Conservation (phyloP, 64 coral and sea anemone genomes). For the Hydrozoanthus tunicans region DNA sequence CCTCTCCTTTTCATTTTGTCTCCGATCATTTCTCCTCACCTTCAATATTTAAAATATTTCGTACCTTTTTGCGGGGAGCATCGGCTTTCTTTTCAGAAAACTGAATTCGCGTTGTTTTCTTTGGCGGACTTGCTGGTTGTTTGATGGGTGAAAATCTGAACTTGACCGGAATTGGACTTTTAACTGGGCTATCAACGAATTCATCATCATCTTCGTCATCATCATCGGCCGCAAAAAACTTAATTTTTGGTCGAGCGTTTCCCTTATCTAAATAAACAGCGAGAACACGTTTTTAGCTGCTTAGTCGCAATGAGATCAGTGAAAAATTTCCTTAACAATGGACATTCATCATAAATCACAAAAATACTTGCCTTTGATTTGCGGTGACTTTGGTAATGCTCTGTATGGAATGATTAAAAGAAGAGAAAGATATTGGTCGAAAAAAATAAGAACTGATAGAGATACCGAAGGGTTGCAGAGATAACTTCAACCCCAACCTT, state of each 20-base stretch:
- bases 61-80: conserved; percentile 31
- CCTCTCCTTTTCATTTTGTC: background rate
- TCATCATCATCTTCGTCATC: conserved; percentile 63
- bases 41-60: background rate
- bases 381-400: background rate
- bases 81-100: conserved; percentile 64
- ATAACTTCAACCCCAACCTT: too few species aligned
- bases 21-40: too few species aligned
- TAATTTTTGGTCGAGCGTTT: conserved; percentile 39
- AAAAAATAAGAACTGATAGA: too few species aligned
- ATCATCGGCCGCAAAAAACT: conserved; percentile 61
- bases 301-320: too few species aligned
- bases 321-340: too few species aligned
- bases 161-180: conserved; percentile 36
- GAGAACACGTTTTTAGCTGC: too few species aligned
- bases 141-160: conserved; percentile 34
- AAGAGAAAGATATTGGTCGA: background rate
- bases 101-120: conserved; percentile 39
- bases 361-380: conserved; percentile 20
- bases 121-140: conserved; percentile 12
- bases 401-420: background rate
- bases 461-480: too few species aligned
- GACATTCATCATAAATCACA: too few species aligned
- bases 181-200: background rate
- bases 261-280: background rate